phyloP scores from a whole-genome alignment of 2,888 invertebrate species.

The Hypercompe scribonia region DNA sequence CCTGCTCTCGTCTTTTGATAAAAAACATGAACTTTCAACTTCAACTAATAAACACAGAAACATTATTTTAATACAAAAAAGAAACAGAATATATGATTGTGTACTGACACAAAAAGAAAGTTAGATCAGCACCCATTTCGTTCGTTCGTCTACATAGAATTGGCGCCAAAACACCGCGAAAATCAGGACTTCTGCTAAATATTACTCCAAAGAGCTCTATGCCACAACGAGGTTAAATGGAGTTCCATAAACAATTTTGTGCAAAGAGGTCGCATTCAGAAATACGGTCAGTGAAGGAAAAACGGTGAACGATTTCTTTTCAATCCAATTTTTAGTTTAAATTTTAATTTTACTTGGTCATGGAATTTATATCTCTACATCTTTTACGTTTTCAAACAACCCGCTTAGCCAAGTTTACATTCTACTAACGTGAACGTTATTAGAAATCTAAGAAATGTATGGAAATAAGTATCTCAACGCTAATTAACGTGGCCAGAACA shows the following conservation, averaged over 20 bases:
- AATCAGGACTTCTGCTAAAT: constrained; percentile 43
- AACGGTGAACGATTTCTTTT: constrained; percentile 46
- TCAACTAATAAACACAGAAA: no score
- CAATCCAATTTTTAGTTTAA: neutral
- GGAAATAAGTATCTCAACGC: no score
- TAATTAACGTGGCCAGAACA: no score
- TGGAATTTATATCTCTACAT: neutral
- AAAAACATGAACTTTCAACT: no score
- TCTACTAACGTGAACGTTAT: no score
- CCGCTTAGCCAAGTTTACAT: no score
- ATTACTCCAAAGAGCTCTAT: constrained; percentile 43
- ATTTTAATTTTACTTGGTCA: neutral
- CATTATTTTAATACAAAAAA: no score
- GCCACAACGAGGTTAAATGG: constrained; percentile 49
- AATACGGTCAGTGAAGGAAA: constrained; percentile 53
- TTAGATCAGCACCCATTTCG: neutral
- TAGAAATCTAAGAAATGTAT: no score
- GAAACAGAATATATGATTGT: no score
- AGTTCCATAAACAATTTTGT: constrained; percentile 50
- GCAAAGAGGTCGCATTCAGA: constrained; percentile 50
- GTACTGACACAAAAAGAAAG: no score
- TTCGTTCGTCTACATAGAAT: constrained; percentile 53
- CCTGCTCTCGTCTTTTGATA: no score
- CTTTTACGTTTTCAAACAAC: neutral
- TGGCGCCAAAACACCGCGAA: constrained; percentile 48